These are phyloP conservation scores for Acanthurus leucopareius DNA, from an alignment of 2,797 vertebrate species.

Conservation along the genomic window DNA sequence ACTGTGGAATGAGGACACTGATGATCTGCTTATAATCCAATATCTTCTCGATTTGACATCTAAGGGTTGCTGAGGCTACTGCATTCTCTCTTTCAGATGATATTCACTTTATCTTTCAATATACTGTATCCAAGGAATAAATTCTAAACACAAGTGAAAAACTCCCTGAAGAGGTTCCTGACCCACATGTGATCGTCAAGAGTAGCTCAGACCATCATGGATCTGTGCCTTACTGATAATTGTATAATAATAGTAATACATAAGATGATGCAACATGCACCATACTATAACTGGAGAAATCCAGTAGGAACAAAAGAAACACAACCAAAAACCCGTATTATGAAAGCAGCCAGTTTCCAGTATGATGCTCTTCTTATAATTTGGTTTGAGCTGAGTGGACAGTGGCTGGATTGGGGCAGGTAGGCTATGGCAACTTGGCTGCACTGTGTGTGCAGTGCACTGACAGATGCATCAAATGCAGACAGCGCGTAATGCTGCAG, in stretches of 20 bases:
- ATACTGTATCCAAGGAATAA: not conserved
- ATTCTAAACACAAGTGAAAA: not conserved
- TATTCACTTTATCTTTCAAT: not conserved
- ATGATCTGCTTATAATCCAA: no score
- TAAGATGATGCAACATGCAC: slow-evolving; percentile 26
- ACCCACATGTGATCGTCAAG: slow-evolving; percentile 48
- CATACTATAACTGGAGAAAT: slow-evolving; percentile 1
- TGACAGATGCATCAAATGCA: slow-evolving; percentile 57
- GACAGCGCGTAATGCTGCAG: slow-evolving; percentile 62
- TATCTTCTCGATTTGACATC: not conserved
- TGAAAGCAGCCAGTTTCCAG: not conserved
- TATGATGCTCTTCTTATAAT: not conserved
- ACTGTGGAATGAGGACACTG: no score
- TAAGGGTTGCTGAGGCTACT: not conserved
- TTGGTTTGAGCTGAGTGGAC: slow-evolving; percentile 6
- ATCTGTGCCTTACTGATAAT: slow-evolving; percentile 12
- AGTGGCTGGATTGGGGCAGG: slow-evolving; percentile 29
- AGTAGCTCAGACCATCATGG: slow-evolving; percentile 28
- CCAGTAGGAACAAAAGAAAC: not conserved
- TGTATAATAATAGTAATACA: slow-evolving; percentile 2
- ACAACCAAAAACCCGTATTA: not conserved
- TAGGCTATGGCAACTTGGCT: slow-evolving; percentile 42
- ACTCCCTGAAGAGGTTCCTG: slow-evolving; percentile 41
- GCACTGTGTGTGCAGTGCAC: slow-evolving; percentile 27
- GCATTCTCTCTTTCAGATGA: not conserved